A percentile compares a stretch with the other conserved stretches of the same genome.
phyloP scores from a whole-genome alignment of 2,797 vertebrate genomes.

The Streptopelia turtur region DNA sequence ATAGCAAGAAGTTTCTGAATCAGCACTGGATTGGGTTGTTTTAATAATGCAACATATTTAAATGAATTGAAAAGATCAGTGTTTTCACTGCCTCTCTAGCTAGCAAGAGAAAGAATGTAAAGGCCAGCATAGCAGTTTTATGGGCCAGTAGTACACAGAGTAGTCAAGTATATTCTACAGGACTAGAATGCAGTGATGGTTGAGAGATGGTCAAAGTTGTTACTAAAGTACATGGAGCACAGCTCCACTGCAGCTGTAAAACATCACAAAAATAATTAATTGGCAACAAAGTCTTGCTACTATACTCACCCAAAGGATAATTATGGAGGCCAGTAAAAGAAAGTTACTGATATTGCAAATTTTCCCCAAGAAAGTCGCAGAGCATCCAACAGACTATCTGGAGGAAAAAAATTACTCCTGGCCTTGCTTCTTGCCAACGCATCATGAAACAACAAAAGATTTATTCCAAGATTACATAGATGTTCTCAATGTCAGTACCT shows the following conservation, averaged over 20 bases:
- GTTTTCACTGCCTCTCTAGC: not conserved
- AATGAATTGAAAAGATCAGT: not conserved
- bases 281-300: not conserved
- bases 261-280: not conserved
- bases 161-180: not conserved
- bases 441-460: not conserved
- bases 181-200: not conserved
- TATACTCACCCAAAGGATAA: not conserved
- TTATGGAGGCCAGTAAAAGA: not conserved
- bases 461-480: not conserved
- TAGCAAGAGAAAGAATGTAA: not conserved
- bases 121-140: not conserved
- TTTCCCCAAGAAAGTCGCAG: not conserved
- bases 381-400: rapidly evolving
- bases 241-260: not conserved
- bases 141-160: not conserved
- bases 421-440: not conserved
- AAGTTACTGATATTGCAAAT: not conserved
- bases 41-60: not conserved
- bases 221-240: not conserved
- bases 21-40: not conserved
- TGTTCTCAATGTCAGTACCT: not conserved
- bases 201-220: not conserved
- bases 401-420: not conserved
- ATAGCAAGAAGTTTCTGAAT: not conserved